phyloP scores from a whole-genome alignment of 2,113 vertebrate genomes.

The Arizona elegans region DNA sequence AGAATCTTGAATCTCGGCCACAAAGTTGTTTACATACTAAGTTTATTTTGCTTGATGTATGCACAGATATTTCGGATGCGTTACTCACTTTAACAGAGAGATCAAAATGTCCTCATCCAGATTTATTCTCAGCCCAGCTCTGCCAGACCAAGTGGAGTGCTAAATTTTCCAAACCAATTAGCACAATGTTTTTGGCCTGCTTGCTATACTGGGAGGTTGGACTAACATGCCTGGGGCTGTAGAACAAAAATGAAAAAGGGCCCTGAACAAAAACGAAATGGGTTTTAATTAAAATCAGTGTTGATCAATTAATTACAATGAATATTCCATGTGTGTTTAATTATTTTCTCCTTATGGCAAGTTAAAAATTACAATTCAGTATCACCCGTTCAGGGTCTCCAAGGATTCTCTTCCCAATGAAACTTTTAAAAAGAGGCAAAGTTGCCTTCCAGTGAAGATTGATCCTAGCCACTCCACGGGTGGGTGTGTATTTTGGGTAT shows the following conservation, averaged over 20 bases:
- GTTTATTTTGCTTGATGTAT: not conserved
- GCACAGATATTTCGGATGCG: not conserved
- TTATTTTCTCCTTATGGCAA: not conserved
- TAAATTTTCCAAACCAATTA: not conserved
- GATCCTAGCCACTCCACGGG: not conserved
- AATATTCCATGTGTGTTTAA: not conserved
- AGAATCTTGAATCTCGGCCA: not conserved
- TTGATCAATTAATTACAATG: not conserved
- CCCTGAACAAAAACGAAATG: not conserved
- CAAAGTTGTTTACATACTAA: not conserved
- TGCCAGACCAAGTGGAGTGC: not conserved
- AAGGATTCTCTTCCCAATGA: not conserved
- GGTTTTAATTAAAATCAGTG: not conserved
- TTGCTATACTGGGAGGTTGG: not conserved
- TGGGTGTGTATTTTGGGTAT: not conserved
- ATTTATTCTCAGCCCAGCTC: accelerated
- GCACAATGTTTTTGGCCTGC: not conserved
- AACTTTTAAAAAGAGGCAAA: not conserved
- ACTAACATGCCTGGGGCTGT: not conserved
- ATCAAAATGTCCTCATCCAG: not conserved
- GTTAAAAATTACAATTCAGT: not conserved
- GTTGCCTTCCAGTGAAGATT: not conserved
- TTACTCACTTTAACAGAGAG: not conserved
- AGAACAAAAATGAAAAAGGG: not conserved
- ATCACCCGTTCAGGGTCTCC: not conserved